Evolutionary conservation across 2,113 vertebrate genomes (phyloP).

Genomic region (Nettapus auritus): DNA sequence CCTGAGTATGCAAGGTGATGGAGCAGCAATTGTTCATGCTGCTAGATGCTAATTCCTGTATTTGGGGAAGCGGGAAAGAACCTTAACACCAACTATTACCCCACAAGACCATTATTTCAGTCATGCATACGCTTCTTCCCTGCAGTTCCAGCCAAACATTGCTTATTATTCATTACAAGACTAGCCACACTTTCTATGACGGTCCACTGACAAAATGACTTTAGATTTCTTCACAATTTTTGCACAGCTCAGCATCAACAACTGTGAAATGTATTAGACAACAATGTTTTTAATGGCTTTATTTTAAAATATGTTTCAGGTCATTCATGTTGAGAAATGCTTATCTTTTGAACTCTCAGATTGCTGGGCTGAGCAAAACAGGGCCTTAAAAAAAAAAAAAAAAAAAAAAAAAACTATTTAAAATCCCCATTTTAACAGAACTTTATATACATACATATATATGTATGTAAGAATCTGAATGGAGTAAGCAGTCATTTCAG

Average conservation of each 20-base stretch:
- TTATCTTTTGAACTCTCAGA: slow-evolving; percentile 39
- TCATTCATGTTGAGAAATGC: slow-evolving; percentile 48
- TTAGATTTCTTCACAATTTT: slow-evolving; percentile 21
- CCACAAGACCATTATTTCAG: neutral
- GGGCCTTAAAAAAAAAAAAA: neutral
- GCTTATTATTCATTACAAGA: slow-evolving; percentile 8
- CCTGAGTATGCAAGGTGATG: neutral
- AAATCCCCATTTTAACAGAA: neutral
- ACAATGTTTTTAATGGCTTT: slow-evolving; percentile 54
- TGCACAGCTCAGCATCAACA: slow-evolving; percentile 52
- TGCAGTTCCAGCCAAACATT: neutral
- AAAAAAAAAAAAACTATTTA: neutral
- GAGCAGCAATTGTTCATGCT: neutral
- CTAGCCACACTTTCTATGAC: slow-evolving; percentile 31
- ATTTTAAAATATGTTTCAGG: slow-evolving; percentile 60
- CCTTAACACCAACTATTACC: neutral
- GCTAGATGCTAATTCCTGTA: neutral
- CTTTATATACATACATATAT: neutral
- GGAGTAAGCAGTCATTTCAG: neutral
- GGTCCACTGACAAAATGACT: slow-evolving; percentile 1
- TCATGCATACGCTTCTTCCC: neutral
- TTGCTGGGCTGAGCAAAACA: neutral
- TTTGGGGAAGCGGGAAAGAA: neutral
- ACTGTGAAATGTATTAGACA: slow-evolving; percentile 60
- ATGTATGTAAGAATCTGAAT: neutral